These are phyloP conservation scores for Notolabrus celidotus DNA, from an alignment of 2,797 vertebrate species.

Conservation along the genomic window DNA sequence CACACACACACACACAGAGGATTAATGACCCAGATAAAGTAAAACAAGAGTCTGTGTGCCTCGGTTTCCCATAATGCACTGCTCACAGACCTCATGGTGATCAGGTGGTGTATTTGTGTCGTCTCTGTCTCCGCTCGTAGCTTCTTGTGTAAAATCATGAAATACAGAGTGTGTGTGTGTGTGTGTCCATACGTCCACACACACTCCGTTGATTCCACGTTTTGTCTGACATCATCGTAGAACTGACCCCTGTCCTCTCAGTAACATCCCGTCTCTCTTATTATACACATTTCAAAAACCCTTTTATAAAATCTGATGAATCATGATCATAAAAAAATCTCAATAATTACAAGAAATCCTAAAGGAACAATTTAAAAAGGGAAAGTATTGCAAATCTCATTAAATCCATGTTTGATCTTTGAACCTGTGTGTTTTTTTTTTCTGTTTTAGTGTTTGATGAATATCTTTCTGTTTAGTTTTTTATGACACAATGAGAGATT, in stretches of 20 bases:
- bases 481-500: background rate
- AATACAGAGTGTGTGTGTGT: too few species aligned
- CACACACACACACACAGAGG: conserved; percentile 23
- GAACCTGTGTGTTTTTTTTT: background rate
- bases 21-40: conserved; percentile 32
- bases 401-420: background rate
- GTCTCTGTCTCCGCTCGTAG: too few species aligned
- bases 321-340: background rate
- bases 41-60: conserved; percentile 18
- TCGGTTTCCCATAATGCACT: conserved; percentile 48
- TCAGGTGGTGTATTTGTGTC: background rate
- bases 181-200: too few species aligned
- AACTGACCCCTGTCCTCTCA: background rate
- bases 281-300: background rate
- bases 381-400: background rate
- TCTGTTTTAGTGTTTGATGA: background rate
- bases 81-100: background rate
- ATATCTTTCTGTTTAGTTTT: background rate
- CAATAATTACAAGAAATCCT: background rate
- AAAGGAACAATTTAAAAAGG: background rate
- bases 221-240: background rate
- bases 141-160: background rate
- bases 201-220: too few species aligned
- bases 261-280: background rate
- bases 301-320: background rate